These are phyloP conservation scores for Megaceryle alcyon DNA, from an alignment of 2,797 vertebrate genomes.

Conservation along the genomic window DNA sequence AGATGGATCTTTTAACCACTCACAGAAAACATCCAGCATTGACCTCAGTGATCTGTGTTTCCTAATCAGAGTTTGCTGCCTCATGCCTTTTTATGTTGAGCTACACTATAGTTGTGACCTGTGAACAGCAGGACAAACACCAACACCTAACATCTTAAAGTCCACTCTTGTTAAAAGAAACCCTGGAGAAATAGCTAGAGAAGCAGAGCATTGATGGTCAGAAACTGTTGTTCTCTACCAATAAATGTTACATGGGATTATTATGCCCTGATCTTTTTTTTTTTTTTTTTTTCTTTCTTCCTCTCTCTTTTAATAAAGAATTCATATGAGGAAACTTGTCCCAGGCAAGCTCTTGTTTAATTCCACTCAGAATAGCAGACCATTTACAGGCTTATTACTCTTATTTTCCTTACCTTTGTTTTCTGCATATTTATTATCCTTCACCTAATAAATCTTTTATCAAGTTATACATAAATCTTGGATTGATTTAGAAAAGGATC, in stretches of 20 bases:
- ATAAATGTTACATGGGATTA: not conserved
- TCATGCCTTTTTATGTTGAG: not conserved
- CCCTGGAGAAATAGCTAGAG: constrained; percentile 2
- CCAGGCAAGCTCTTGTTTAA: constrained; percentile 29
- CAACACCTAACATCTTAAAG: not conserved
- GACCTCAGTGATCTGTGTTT: not conserved
- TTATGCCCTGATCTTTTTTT: not conserved
- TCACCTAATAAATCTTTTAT: constrained; percentile 76
- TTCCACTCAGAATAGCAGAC: not conserved
- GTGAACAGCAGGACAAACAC: not conserved
- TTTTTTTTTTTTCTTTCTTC: too few species aligned
- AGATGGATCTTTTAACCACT: not conserved
- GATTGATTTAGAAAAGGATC: constrained; percentile 53
- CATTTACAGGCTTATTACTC: constrained; percentile 57
- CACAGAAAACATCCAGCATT: not conserved
- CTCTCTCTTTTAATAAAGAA: not conserved
- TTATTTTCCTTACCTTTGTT: constrained; percentile 53
- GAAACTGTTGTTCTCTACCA: not conserved
- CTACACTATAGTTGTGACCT: not conserved
- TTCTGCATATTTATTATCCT: constrained; percentile 49
- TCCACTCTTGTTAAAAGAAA: not conserved
- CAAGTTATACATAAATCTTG: constrained; percentile 56
- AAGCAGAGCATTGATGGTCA: not conserved
- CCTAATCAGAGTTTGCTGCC: not conserved
- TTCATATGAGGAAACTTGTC: not conserved